Conservation (phyloP, 2,113 vertebrate genomes). For the Gallinago paraguaiae region DNA sequence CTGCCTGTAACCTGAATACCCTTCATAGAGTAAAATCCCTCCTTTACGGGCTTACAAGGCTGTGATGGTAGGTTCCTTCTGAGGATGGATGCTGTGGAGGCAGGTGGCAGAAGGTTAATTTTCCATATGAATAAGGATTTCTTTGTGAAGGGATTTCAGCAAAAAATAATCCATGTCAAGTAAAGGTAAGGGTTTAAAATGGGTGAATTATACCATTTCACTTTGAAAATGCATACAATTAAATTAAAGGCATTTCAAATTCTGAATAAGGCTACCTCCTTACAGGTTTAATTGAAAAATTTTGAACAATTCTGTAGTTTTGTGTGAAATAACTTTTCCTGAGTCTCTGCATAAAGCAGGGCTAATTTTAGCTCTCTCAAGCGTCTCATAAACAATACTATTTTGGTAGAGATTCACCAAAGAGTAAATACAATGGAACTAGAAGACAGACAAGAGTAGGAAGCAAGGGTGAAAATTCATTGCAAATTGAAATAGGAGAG, state of each 20-base stretch:
- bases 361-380: background rate
- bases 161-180: background rate
- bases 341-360: background rate
- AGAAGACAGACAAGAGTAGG: background rate
- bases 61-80: background rate
- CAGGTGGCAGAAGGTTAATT: background rate
- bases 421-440: background rate
- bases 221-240: background rate
- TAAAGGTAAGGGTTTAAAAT: background rate
- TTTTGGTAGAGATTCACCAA: background rate
- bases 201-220: background rate
- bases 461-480: background rate
- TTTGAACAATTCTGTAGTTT: background rate
- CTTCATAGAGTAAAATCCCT: background rate
- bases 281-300: background rate
- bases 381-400: background rate
- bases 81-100: background rate
- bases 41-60: background rate
- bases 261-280: background rate
- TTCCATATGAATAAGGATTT: background rate
- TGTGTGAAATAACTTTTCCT: background rate
- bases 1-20: accelerated
- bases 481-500: background rate
- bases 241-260: background rate
- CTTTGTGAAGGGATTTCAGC: background rate